Conservation (phyloP, 2,888 invertebrate species). For the Drosophila mimetica region DNA sequence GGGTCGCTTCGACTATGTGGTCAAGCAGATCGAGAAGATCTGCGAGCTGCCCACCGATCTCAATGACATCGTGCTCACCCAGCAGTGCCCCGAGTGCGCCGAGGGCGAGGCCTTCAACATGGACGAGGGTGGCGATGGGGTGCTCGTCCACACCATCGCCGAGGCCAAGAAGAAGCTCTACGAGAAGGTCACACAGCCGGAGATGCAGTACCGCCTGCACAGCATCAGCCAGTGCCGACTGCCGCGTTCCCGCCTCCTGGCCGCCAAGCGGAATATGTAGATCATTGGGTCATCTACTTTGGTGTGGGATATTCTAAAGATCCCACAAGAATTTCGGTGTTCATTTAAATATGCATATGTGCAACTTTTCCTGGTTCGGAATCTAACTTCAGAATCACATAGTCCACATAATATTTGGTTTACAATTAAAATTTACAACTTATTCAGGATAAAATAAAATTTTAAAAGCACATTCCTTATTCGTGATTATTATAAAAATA, state of each 20-base stretch:
- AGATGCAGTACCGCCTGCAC: constrained; percentile 84
- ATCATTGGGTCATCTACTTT: background rate
- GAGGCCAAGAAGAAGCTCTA: constrained; percentile 78
- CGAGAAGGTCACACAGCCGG: constrained; percentile 83
- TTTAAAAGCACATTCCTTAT: background rate
- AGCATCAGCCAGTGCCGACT: constrained; percentile 83
- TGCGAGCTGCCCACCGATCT: constrained; percentile 84
- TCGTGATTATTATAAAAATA: too few species aligned
- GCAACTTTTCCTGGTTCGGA: background rate
- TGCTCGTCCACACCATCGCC: constrained; percentile 63
- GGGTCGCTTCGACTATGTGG: constrained; percentile 67
- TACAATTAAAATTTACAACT: background rate
- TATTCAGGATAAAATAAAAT: background rate
- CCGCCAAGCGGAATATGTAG: constrained; percentile 76
- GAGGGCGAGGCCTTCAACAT: constrained; percentile 84
- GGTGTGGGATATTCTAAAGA: background rate
- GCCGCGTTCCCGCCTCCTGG: constrained; percentile 82
- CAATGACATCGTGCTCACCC: constrained; percentile 84
- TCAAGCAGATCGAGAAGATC: constrained; percentile 79
- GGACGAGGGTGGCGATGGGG: constrained; percentile 81
- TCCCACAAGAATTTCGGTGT: background rate
- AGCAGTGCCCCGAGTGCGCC: constrained; percentile 84
- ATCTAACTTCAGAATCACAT: background rate
- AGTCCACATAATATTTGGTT: background rate
- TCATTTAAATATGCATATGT: background rate